These are phyloP conservation scores for Lepidonotus clava DNA, from an alignment of 2,888 invertebrate genomes.

Conservation along the genomic window DNA sequence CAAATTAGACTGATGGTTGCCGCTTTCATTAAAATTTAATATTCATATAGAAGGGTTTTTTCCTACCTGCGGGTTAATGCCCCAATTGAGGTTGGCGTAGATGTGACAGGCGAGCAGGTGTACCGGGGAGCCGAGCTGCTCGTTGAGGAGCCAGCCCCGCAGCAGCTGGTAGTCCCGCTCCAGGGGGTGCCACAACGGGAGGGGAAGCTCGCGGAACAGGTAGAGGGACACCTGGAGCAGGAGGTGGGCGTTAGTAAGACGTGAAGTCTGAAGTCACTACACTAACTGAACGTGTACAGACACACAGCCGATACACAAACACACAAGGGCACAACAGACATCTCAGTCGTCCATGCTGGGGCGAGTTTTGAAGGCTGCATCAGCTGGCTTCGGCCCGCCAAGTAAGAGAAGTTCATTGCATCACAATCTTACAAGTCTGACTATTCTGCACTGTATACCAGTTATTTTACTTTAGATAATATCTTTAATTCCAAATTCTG, in stretches of 20 bases:
- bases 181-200: conserved; percentile 86
- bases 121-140: conserved; percentile 84
- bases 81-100: conserved; percentile 88
- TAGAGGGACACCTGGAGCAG: conserved; percentile 83
- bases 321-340: neutral
- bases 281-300: neutral
- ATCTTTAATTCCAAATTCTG: too few relatives aligned
- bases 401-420: too few relatives aligned
- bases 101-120: conserved; percentile 87
- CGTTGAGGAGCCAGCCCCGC: conserved; percentile 85
- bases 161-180: conserved; percentile 85
- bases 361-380: too few relatives aligned
- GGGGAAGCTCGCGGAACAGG: conserved; percentile 87
- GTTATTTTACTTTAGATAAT: too few relatives aligned
- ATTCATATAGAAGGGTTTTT: too few relatives aligned
- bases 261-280: neutral
- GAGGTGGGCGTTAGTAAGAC: neutral
- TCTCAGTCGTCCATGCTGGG: neutral
- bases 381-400: too few relatives aligned
- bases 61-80: conserved; percentile 76
- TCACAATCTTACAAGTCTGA: too few relatives aligned
- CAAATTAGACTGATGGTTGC: neutral
- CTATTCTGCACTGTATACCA: too few relatives aligned
- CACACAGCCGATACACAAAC: neutral
- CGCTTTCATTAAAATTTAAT: too few relatives aligned